Evolutionary conservation across 2,888 invertebrate genomes (phyloP).

Genomic region (Nebria brevicollis): DNA sequence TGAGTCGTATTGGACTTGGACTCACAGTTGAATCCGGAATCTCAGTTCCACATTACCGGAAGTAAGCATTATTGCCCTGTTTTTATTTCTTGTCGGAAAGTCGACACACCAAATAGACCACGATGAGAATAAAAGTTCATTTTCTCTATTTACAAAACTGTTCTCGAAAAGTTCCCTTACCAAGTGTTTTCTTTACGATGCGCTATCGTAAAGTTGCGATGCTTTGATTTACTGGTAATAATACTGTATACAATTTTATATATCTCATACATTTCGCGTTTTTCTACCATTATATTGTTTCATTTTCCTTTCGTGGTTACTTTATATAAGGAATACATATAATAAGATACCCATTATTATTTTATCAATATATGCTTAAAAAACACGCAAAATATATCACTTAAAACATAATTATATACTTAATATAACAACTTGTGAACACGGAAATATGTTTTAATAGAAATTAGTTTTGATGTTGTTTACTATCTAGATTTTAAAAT

Average conservation of each 20-base stretch:
- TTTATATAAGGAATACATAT: conserved; percentile 3
- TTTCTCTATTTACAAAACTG: conserved; percentile 40
- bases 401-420: conserved; percentile 42
- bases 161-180: conserved; percentile 22
- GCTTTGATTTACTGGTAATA: conserved; percentile 41
- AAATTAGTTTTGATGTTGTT: conserved; percentile 13
- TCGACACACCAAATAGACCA: conserved; percentile 31
- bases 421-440: conserved; percentile 41
- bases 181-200: conserved; percentile 29
- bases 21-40: conserved; percentile 29
- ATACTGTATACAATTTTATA: conserved; percentile 32
- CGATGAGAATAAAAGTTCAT: conserved; percentile 34
- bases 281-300: conserved; percentile 6
- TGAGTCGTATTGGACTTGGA: conserved; percentile 1
- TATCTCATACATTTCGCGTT: conserved; percentile 23
- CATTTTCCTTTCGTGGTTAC: conserved; percentile 31
- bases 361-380: conserved; percentile 26
- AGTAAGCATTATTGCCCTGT: conserved; percentile 40
- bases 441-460: conserved; percentile 28
- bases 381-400: conserved; percentile 37
- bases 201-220: conserved; percentile 32
- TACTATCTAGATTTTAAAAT: neutral
- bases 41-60: conserved; percentile 43
- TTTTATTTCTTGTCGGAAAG: conserved; percentile 39
- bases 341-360: conserved; percentile 21